phyloP scores from a whole-genome alignment of 2,113 vertebrate genomes.

The Narcine bancroftii region DNA sequence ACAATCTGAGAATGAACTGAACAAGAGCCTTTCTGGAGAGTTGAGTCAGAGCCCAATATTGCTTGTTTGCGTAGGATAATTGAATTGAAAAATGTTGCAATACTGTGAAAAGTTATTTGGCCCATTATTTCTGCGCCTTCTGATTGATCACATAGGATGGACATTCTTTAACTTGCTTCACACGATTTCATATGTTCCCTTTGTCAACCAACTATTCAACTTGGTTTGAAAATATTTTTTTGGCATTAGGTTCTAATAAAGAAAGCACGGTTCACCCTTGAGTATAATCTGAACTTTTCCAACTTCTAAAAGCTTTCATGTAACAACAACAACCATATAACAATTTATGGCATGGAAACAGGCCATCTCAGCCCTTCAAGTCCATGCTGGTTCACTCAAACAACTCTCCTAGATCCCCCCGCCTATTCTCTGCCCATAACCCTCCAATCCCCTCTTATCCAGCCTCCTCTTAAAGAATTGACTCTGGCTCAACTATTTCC shows the following conservation, averaged over 20 bases:
- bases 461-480: too few species aligned
- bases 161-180: not conserved
- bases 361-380: too few species aligned
- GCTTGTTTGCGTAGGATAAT: not conserved
- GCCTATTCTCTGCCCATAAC: too few species aligned
- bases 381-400: too few species aligned
- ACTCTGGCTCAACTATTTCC: too few species aligned
- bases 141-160: not conserved
- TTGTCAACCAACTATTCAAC: not conserved
- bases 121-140: not conserved
- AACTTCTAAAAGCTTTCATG: not conserved
- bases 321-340: too few species aligned
- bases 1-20: not conserved
- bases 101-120: not conserved
- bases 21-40: not conserved
- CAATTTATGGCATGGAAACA: too few species aligned
- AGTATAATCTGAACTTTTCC: not conserved
- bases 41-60: not conserved
- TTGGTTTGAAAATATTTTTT: not conserved
- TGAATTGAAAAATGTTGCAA: not conserved
- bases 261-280: not conserved
- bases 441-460: too few species aligned
- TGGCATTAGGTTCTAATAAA: not conserved
- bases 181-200: not conserved
- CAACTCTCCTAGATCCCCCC: too few species aligned